A percentile compares a stretch with the other conserved stretches of the same genome.
Conservation (phyloP, 2,888 invertebrate species). For the Laspeyria flexula region DNA sequence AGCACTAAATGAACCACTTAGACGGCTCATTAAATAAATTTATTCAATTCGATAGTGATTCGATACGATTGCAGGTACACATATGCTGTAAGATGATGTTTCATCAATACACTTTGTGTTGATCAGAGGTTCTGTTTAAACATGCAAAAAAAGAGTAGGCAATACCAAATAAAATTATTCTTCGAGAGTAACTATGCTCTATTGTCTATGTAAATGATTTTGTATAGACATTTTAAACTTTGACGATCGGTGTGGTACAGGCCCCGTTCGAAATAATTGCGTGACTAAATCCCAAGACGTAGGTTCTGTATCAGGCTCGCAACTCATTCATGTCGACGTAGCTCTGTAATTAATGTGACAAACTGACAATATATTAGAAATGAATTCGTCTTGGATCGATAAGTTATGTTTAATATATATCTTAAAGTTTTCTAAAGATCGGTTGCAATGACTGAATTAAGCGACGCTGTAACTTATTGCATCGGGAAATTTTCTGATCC, state of each 20-base stretch:
- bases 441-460: slow-evolving; percentile 40
- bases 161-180: too few relatives aligned
- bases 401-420: slow-evolving; percentile 59
- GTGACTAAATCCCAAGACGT: slow-evolving; percentile 68
- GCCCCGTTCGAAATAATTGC: slow-evolving; percentile 65
- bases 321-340: slow-evolving; percentile 66
- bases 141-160: slow-evolving; percentile 35
- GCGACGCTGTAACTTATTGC: slow-evolving; percentile 27
- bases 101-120: slow-evolving; percentile 63
- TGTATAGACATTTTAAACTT: slow-evolving; percentile 63
- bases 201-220: slow-evolving; percentile 65
- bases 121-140: slow-evolving; percentile 50
- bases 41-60: slow-evolving; percentile 73
- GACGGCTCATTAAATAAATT: slow-evolving; percentile 77
- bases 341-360: slow-evolving; percentile 72
- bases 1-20: slow-evolving; percentile 72
- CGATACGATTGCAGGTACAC: slow-evolving; percentile 72
- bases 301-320: slow-evolving; percentile 63
- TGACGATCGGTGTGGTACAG: slow-evolving; percentile 53
- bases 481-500: slow-evolving; percentile 26
- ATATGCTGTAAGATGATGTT: slow-evolving; percentile 58
- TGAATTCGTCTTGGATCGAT: slow-evolving; percentile 69
- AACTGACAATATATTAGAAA: slow-evolving; percentile 71
- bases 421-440: slow-evolving; percentile 47
- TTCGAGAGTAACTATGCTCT: too few relatives aligned